A percentile compares a stretch with the other conserved stretches of the same genome.
These are phyloP conservation scores for Rhodinocichla rosea DNA, from an alignment of 2,113 vertebrate genomes.

Conservation along the genomic window DNA sequence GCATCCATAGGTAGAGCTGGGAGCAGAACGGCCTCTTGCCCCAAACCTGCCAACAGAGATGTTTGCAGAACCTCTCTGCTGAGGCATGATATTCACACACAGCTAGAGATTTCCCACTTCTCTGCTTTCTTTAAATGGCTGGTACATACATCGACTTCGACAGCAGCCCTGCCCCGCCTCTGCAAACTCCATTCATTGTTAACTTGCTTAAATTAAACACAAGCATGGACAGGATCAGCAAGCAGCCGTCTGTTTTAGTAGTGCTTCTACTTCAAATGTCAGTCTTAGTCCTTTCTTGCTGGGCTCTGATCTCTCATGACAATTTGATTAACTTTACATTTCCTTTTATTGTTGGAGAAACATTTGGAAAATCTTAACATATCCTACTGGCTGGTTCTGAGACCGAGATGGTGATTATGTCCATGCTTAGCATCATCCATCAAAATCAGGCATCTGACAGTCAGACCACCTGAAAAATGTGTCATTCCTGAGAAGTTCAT, in stretches of 20 bases:
- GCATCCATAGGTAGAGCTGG: neutral
- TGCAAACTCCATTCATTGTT: neutral
- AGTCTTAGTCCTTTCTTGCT: conserved; percentile 54
- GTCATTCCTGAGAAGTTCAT: neutral
- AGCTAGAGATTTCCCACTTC: conserved; percentile 15
- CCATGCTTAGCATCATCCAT: conserved; percentile 48
- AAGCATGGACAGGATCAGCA: conserved; percentile 50
- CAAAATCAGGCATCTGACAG: conserved; percentile 51
- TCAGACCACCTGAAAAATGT: conserved; percentile 38
- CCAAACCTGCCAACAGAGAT: neutral
- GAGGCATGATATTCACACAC: neutral
- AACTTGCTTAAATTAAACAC: conserved; percentile 59
- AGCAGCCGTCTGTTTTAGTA: conserved; percentile 62
- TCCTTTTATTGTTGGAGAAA: conserved; percentile 67
- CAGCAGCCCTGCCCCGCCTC: conserved; percentile 36
- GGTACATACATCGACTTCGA: neutral
- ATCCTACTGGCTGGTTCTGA: conserved; percentile 37
- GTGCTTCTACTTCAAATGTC: conserved; percentile 57
- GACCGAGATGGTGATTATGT: conserved; percentile 45
- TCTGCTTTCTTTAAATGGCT: conserved; percentile 56
- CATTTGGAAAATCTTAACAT: conserved; percentile 67
- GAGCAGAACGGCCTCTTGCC: neutral
- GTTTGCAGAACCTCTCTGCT: neutral
- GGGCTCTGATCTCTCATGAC: conserved; percentile 67
- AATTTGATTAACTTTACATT: conserved; percentile 72